Base-by-base conservation (phyloP, 2,888 invertebrate species). In the Peribatodes rhomboidaria region DNA sequence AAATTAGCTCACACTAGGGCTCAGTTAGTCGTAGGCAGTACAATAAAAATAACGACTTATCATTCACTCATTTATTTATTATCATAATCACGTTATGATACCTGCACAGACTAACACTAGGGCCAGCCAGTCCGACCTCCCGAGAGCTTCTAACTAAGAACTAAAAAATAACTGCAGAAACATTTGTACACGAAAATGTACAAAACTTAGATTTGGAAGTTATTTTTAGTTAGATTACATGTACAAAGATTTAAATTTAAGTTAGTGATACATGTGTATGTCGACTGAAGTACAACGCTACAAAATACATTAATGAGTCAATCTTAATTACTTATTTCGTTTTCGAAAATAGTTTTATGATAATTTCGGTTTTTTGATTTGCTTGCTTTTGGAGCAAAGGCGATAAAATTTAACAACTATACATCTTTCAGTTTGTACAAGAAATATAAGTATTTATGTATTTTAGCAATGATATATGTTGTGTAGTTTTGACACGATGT, bases 221-320 rank as follows among this genome's bases (percentile, higher is more conserved):
- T 37, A 39, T 37, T 49, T 52, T 52, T 13, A 47, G 33, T 47
- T 54, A 53, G 52, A 47, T 27, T 53, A 55, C 31, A 47, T 70
- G 69, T 70, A 73, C 73, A 74, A 73, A 74, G 69, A 71, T 66
- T 71, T 59, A 35, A 53, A 49, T 67, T 6, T 66, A 70, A 72
- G 67, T 49, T 62, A 66, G 56, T 53, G 42, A 50, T 55, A 58
- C 20, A 65, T 60, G 65, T 64, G 39, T 70, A 66, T 65, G 59
- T 68, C 44, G 70, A 73, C 70, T 73, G 75, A 72, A 68, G 63
- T 52, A 57, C 27, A 55, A 52, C 44, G 54, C 16, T 55, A 62
- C 18, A 54, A 59, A 46, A 9, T 37, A 53, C n/a, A 59, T 44
- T 7, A 52, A 41, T 27, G 37, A 63, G 46, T 52, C 39, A 62